phyloP scores from a whole-genome alignment of 2,797 vertebrate species.

The Siniperca scherzeri region DNA sequence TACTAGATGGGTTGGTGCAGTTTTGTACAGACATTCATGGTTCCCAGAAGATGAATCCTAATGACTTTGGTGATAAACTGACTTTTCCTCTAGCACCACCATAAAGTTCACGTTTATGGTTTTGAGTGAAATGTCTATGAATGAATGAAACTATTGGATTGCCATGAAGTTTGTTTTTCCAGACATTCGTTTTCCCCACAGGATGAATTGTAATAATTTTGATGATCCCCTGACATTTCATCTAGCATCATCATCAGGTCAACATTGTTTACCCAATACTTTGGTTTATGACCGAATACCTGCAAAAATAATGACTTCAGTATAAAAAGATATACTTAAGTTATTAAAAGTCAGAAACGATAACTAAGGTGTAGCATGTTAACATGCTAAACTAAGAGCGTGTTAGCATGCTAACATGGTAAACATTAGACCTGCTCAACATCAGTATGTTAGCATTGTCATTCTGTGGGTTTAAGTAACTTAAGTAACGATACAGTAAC shows the following conservation, averaged over 20 bases:
- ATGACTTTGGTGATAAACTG: neutral
- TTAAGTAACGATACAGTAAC: neutral
- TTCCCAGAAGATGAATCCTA: no score
- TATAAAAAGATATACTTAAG: neutral
- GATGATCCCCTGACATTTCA: neutral
- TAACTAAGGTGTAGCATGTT: neutral
- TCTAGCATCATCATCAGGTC: neutral
- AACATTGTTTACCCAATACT: neutral
- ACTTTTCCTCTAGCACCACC: neutral
- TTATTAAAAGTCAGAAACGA: neutral
- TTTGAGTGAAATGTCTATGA: neutral
- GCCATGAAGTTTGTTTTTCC: neutral
- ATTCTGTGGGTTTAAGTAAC: neutral
- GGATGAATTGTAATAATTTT: neutral
- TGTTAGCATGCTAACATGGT: neutral
- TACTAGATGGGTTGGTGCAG: no score
- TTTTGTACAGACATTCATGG: no score
- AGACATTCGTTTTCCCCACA: no score
- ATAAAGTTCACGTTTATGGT: neutral
- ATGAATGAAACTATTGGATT: neutral
- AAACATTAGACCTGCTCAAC: neutral
- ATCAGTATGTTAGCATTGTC: neutral
- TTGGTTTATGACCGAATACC: no score
- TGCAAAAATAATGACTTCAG: neutral
- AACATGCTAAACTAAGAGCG: neutral